A percentile compares a stretch with the other conserved stretches of the same genome.
phyloP scores from a whole-genome alignment of 2,797 vertebrate genomes.

The Monodelphis domestica region DNA sequence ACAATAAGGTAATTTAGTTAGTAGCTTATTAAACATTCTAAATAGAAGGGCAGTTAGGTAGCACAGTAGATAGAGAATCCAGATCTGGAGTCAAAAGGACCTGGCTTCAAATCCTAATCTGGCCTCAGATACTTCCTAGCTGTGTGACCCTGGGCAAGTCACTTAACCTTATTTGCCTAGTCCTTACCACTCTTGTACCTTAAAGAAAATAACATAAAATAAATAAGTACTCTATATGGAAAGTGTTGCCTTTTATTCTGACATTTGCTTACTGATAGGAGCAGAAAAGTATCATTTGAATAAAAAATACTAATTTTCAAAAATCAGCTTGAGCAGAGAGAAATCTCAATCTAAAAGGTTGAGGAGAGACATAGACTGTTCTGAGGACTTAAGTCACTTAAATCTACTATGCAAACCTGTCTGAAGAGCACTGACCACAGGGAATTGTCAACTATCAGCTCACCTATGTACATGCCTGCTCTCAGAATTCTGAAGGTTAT shows the following conservation, averaged over 20 bases:
- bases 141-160: too few species aligned
- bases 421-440: background rate
- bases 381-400: background rate
- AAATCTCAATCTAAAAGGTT: background rate
- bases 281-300: background rate
- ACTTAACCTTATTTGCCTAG: too few species aligned
- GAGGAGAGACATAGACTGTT: background rate
- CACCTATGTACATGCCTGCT: background rate
- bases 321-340: background rate
- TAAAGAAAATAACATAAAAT: too few species aligned
- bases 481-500: background rate
- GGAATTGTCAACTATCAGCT: background rate
- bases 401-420: background rate
- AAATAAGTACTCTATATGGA: background rate
- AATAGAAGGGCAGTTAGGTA: too few species aligned
- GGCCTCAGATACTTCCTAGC: too few species aligned
- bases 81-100: too few species aligned
- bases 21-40: background rate
- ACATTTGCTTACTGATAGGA: background rate
- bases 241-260: background rate
- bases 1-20: background rate
- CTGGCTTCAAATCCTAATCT: too few species aligned
- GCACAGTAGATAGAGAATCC: too few species aligned
- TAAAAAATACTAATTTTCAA: background rate
- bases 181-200: too few species aligned